Conservation (phyloP, 2,888 invertebrate genomes). For the Agelastica alni region DNA sequence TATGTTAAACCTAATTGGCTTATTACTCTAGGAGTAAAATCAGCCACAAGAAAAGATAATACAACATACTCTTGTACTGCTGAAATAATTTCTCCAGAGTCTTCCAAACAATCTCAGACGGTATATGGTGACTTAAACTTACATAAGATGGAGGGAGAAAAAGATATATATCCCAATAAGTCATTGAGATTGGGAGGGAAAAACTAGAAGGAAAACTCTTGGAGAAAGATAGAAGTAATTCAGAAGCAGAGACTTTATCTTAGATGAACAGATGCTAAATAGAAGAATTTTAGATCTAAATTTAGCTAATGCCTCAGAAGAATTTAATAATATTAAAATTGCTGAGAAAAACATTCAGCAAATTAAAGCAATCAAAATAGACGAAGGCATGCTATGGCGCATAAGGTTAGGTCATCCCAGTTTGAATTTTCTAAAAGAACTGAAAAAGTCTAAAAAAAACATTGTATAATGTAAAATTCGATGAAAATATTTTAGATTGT, state of each 20-base stretch:
- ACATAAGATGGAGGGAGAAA: not conserved
- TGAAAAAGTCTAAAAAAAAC: constrained; percentile 32
- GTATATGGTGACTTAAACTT: not conserved
- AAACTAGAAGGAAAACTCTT: too few relatives aligned
- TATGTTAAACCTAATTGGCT: constrained; percentile 10
- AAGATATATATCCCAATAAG: not conserved
- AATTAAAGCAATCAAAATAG: too few relatives aligned
- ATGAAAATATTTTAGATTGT: constrained; percentile 35
- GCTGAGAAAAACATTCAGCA: too few relatives aligned
- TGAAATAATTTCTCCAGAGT: constrained; percentile 17
- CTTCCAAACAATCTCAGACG: constrained; percentile 17
- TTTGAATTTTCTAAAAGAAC: constrained; percentile 32
- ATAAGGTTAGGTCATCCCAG: constrained; percentile 37
- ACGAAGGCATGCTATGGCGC: too few relatives aligned
- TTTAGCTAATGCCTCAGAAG: constrained; percentile 6
- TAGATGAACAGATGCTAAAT: constrained; percentile 2
- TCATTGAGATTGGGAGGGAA: constrained; percentile 20
- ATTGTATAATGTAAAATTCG: constrained; percentile 31
- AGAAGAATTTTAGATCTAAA: constrained; percentile 7
- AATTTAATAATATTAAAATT: constrained; percentile 10
- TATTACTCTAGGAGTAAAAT: constrained; percentile 6
- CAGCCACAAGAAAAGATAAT: not conserved
- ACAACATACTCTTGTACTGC: constrained; percentile 12
- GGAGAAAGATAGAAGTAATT: too few relatives aligned
- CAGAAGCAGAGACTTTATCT: not conserved